A percentile compares a stretch with the other conserved stretches of the same genome.
Conservation (phyloP, 23 tunicate genomes). For the Halocynthia roretzi region DNA sequence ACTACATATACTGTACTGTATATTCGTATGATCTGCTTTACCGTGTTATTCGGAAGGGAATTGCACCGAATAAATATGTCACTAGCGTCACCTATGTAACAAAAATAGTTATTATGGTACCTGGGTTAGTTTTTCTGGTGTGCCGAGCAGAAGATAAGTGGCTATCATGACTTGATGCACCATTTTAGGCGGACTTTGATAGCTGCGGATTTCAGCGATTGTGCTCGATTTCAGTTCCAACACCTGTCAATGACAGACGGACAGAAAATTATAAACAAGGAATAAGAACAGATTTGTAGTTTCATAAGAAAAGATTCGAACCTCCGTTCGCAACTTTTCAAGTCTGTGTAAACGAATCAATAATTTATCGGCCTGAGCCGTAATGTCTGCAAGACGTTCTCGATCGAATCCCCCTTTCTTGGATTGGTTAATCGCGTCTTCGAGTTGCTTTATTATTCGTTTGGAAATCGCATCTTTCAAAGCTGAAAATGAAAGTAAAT, state of each 20-base stretch:
- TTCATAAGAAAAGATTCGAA: neutral
- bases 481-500: conserved; percentile 14
- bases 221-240: conserved; percentile 93
- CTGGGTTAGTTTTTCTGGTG: conserved; percentile 74
- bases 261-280: neutral
- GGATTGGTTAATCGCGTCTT: conserved; percentile 40
- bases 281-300: neutral
- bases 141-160: conserved; percentile 87
- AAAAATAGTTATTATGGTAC: conserved; percentile 3
- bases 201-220: conserved; percentile 89
- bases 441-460: conserved; percentile 55
- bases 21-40: too few relatives aligned
- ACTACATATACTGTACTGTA: too few relatives aligned
- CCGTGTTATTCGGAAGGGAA: too few relatives aligned
- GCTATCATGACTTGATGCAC: conserved; percentile 92
- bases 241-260: conserved; percentile 35
- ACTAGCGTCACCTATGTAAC: neutral
- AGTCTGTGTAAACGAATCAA: conserved; percentile 46
- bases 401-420: conserved; percentile 53
- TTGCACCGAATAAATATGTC: neutral
- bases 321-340: conserved; percentile 75
- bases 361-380: conserved; percentile 42
- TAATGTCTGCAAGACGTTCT: conserved; percentile 45
- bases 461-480: conserved; percentile 48
- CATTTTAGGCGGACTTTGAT: conserved; percentile 70